Base-by-base conservation (phyloP, 2,888 invertebrate species). In the Linyphia triangularis region DNA sequence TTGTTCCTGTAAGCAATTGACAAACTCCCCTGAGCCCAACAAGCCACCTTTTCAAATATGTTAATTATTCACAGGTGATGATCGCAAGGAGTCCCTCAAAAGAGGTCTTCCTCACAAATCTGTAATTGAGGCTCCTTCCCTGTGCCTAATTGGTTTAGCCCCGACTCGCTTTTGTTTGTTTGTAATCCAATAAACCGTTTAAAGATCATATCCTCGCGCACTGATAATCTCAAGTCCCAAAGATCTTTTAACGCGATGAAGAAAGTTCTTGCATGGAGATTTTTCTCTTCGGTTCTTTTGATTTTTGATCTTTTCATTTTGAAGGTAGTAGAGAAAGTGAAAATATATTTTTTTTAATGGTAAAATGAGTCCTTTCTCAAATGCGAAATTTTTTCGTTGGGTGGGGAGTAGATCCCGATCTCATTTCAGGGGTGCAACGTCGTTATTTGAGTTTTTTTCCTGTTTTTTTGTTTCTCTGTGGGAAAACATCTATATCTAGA, bases 31-130 rank as follows among this genome's bases (percentile, higher is more conserved):
- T 51, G 24, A n/a, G n/a, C 40, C 43, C 22, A 51, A 10, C 33
- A 65, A 61, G 19, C 70, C 63, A 69, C 75, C 83, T 78, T 72
- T 77, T 88, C 83, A 77, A 78, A 83, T 72, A 77, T 78, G 83
- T 88, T 88, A 88, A 88, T 88, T 88, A 88, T 88, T 84, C 88
- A 88, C 78, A 88, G 65, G 82, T 88, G 88, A 78, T 88, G 88
- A 83, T 83, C 75, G 69, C 67, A 33, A 16, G 43, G 30, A 51
- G 65, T 72, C 72, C 57, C 73, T 22, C 59, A 69, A 75, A 78
- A 69, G 63, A 51, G 24, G 70, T 63, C 33, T 43, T 33, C 24
- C 65, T 72, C 65, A 37, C 75, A 59, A 88, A 79, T 73, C 81
- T 72, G 81, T 88, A 88, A 88, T 88, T 88, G 73, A 81, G 51